Evolutionary conservation across 1,140 invertebrate species (phyloP).

Genomic region (Drosophila rhopaloa): DNA sequence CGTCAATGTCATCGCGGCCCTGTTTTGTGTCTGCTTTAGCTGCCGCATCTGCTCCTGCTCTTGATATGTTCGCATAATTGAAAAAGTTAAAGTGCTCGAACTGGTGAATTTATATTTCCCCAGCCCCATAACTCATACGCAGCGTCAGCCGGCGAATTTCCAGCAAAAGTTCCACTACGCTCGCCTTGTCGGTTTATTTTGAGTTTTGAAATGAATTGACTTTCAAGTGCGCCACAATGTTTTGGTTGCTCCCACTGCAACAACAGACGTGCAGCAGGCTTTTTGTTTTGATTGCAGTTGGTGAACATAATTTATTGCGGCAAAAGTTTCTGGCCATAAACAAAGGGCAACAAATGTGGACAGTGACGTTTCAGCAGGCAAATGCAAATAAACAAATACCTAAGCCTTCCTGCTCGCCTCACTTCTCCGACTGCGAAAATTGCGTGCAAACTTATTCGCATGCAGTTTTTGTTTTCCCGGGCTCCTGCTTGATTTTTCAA

Average conservation of each 20-base stretch:
- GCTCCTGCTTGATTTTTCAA: slow-evolving; percentile 55
- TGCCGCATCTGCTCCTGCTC: slow-evolving; percentile 28
- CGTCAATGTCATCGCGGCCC: slow-evolving; percentile 34
- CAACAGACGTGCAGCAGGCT: slow-evolving; percentile 45
- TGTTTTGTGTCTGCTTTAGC: slow-evolving; percentile 6
- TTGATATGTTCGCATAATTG: slow-evolving; percentile 65
- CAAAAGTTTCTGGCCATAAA: slow-evolving; percentile 17
- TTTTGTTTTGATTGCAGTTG: slow-evolving; percentile 78
- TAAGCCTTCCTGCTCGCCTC: background rate
- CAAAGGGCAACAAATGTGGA: slow-evolving; percentile 36
- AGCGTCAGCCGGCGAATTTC: slow-evolving; percentile 31
- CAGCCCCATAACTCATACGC: slow-evolving; percentile 63
- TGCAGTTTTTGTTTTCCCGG: slow-evolving; percentile 34
- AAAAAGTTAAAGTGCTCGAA: slow-evolving; percentile 65
- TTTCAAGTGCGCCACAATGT: slow-evolving; percentile 72
- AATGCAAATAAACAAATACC: slow-evolving; percentile 63
- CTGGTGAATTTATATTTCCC: slow-evolving; percentile 35
- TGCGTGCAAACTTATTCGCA: slow-evolving; percentile 62
- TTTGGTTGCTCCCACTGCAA: slow-evolving; percentile 25
- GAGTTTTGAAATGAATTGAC: slow-evolving; percentile 66
- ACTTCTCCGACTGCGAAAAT: slow-evolving; percentile 29
- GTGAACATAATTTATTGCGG: slow-evolving; percentile 73
- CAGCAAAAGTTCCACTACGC: slow-evolving; percentile 13
- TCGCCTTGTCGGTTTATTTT: slow-evolving; percentile 43
- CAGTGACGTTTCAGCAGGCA: slow-evolving; percentile 50